Conservation (phyloP, 2,113 vertebrate species). For the Conger conger region DNA sequence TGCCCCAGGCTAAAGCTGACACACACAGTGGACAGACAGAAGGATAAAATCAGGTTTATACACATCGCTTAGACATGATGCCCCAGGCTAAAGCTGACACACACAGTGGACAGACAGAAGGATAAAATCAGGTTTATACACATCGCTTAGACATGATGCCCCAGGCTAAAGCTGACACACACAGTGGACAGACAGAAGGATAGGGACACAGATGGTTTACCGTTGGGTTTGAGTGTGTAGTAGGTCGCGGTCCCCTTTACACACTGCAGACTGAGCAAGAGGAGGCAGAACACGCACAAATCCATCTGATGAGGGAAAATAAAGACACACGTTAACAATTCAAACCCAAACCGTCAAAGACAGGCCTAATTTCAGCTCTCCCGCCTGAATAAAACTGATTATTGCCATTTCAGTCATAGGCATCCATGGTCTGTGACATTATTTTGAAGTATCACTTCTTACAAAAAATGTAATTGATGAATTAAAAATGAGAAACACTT, state of each 20-base stretch:
- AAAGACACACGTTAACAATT: not conserved
- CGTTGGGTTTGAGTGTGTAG: conserved; percentile 43
- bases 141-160: too few relatives aligned
- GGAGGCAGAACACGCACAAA: conserved; percentile 26
- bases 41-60: too few relatives aligned
- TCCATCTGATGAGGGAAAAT: conserved; percentile 35
- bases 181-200: not conserved
- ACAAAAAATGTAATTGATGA: not conserved
- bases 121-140: too few relatives aligned
- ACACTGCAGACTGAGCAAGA: conserved; percentile 18
- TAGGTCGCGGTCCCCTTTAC: conserved; percentile 19
- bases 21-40: too few relatives aligned
- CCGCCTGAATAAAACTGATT: not conserved
- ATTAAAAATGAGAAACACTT: too few relatives aligned
- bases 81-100: not conserved
- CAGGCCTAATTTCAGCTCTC: too few relatives aligned
- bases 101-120: too few relatives aligned
- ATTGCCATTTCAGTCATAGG: not conserved
- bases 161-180: not conserved
- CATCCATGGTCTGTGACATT: not conserved
- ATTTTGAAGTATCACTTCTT: not conserved
- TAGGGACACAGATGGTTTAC: conserved; percentile 10
- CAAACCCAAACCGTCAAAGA: not conserved
- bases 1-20: not conserved
- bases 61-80: too few relatives aligned